Evolutionary conservation across 2,888 invertebrate species (phyloP), one percentile per base, ranked within the genome.

Genomic region (Metopia argyrocephala): DNA sequence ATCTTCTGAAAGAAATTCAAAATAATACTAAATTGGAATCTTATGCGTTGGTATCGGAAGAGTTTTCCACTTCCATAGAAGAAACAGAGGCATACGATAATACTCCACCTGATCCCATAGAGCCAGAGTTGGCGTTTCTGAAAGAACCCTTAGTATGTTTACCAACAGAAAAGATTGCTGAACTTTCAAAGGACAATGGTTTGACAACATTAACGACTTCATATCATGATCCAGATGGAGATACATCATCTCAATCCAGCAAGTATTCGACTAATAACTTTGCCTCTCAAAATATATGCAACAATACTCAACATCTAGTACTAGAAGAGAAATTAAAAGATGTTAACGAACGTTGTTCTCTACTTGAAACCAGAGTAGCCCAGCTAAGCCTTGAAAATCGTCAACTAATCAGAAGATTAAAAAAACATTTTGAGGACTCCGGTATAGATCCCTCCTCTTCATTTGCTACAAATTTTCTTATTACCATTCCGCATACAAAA

Each of bases 401-500:
- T 0, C 89, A 88, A 56, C 80, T 91, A 0, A 84, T 87, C 6
- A 87, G 89, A 2, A 87, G 89, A 0, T 84, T 90, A 0, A 89
- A 89, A 45, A 85, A 86, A 48, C 87, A 88, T 57, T 87, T 87
- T 62, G 86, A 88, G 48, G 88, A 86, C 21, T 85, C 87, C 0
- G 89, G 89, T 45, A 88, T 88, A 20, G 87, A 88, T 83, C 89
- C 89, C 0, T 85, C 85, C 0, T 88, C 88, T 3, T 88, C 88
- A 0, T 85, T 88, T 68, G 85, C 86, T 6, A 85, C 87, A 9
- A 89, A 90, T 76, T 90, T 90, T 83, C 82, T 89, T 18, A 88
- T 90, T 9, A 90, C 89, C 79, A 89, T 91, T 85, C 90, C 90
- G 38, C 86, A 88, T 15, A 89, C 87, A 0, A 88, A 89, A 20